A percentile compares a stretch with the other conserved stretches of the same genome.
Evolutionary conservation across 2,113 vertebrate genomes (phyloP).

Genomic region (Ophthalmolycus amberensis): DNA sequence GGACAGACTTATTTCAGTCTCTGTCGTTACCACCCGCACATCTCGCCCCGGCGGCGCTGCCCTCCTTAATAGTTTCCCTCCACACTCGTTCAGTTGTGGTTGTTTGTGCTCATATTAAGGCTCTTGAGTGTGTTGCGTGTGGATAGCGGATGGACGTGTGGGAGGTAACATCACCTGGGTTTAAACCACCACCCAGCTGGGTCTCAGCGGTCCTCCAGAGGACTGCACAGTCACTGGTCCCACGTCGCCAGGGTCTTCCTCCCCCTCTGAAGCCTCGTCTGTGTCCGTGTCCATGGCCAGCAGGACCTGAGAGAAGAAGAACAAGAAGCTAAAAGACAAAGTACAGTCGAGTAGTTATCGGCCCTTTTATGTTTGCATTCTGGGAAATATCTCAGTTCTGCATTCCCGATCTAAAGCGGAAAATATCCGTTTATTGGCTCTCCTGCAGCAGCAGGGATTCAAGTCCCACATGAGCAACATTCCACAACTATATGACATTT

Average conservation of each 20-base stretch:
- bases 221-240: constrained; percentile 37
- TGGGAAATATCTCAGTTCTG: constrained; percentile 16
- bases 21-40: background rate
- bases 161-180: constrained; percentile 25
- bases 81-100: constrained; percentile 28
- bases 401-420: constrained; percentile 25
- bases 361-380: background rate
- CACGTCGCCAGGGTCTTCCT: constrained; percentile 22
- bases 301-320: constrained; percentile 61
- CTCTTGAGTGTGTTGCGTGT: constrained; percentile 13
- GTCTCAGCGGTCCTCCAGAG: constrained; percentile 64
- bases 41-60: constrained; percentile 2
- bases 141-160: background rate
- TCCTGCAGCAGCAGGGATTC: constrained; percentile 15
- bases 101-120: background rate
- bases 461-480: constrained; percentile 15
- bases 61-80: constrained; percentile 19
- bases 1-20: constrained; percentile 26
- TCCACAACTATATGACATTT: constrained; percentile 24
- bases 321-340: background rate
- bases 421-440: constrained; percentile 5
- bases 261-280: constrained; percentile 60
- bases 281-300: constrained; percentile 66
- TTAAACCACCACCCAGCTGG: constrained; percentile 79
- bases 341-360: background rate